phyloP scores from a whole-genome alignment of 53 echinoderm and acorn worm species.

The Luidia sarsii region DNA sequence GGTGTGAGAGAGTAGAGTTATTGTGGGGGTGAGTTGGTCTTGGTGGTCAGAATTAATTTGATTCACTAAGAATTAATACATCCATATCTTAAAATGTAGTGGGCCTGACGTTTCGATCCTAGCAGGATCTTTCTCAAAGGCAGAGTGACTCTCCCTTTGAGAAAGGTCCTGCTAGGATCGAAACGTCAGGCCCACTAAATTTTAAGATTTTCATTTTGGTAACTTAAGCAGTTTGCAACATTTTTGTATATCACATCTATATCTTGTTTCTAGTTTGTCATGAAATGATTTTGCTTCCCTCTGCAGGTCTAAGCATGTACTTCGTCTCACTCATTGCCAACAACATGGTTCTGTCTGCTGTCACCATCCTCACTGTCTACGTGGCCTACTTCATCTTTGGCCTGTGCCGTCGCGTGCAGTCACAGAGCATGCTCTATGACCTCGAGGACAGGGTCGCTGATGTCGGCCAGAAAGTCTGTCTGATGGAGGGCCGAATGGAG shows the following conservation, averaged over 20 bases:
- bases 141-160: too few species aligned
- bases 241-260: not conserved
- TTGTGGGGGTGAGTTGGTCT: not conserved
- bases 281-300: not conserved
- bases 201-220: too few species aligned
- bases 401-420: conserved; percentile 26
- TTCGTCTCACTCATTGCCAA: conserved; percentile 60
- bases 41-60: not conserved
- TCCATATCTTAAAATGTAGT: too few species aligned
- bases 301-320: conserved; percentile 70
- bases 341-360: conserved; percentile 56
- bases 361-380: conserved; percentile 60
- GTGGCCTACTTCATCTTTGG: conserved; percentile 60
- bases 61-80: not conserved
- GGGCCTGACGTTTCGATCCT: too few species aligned
- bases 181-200: too few species aligned
- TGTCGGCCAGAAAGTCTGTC: conserved; percentile 24
- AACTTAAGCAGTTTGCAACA: too few species aligned
- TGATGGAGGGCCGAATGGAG: conserved; percentile 54
- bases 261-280: not conserved
- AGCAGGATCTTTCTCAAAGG: too few species aligned
- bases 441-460: conserved; percentile 54
- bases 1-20: too few species aligned
- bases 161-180: too few species aligned
- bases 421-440: conserved; percentile 25